phyloP scores from a whole-genome alignment of 2,797 vertebrate species.

The Sternotherus odoratus region DNA sequence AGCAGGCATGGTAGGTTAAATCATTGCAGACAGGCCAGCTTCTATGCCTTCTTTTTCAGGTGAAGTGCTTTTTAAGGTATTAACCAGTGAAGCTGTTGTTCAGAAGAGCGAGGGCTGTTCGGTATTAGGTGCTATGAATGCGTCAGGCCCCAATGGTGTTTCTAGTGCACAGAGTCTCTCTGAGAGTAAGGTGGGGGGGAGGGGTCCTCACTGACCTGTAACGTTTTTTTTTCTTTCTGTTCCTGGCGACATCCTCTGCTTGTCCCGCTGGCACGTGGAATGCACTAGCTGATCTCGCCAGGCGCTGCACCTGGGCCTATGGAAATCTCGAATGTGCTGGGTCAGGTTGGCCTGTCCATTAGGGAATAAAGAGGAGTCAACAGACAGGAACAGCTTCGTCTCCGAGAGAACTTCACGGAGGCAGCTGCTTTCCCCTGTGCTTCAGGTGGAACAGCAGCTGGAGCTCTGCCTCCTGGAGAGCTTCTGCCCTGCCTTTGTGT shows the following conservation, averaged over 20 bases:
- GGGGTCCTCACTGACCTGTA: neutral
- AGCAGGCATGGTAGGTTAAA: neutral
- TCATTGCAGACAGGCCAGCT: neutral
- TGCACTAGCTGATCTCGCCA: accelerated
- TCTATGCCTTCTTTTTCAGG: neutral
- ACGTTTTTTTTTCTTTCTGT: neutral
- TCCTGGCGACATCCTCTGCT: accelerated
- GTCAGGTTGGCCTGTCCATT: neutral
- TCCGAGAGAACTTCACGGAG: neutral
- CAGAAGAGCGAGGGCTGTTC: accelerated
- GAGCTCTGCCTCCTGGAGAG: neutral
- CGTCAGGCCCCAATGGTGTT: neutral
- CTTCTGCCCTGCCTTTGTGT: neutral
- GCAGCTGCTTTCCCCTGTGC: neutral
- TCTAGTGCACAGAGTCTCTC: neutral
- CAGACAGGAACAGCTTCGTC: neutral
- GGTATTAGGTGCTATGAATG: accelerated
- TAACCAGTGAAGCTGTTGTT: neutral
- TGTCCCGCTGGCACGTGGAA: neutral
- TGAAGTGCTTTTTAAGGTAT: neutral
- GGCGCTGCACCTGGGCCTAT: accelerated
- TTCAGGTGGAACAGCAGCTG: neutral
- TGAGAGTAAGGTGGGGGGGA: neutral
- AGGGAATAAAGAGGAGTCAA: neutral
- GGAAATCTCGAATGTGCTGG: accelerated